A percentile compares a stretch with the other conserved stretches of the same genome.
These are phyloP conservation scores for Dryobota labecula DNA, from an alignment of 2,888 invertebrate genomes.

Conservation along the genomic window DNA sequence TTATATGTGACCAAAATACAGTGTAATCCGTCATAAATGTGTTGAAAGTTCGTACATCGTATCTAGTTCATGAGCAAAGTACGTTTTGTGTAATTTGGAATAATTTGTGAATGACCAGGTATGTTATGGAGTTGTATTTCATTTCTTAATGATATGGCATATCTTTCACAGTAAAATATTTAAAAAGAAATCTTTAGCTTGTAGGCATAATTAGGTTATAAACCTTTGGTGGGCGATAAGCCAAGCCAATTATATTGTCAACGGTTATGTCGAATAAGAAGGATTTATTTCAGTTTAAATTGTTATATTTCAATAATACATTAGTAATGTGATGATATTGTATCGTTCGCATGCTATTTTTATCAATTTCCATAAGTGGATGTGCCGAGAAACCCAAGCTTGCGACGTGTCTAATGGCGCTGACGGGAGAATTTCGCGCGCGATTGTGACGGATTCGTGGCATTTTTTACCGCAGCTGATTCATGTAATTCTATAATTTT, in stretches of 20 bases:
- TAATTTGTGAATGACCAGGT: constrained; percentile 89
- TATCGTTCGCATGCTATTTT: constrained; percentile 83
- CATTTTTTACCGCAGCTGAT: constrained; percentile 89
- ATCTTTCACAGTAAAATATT: constrained; percentile 59
- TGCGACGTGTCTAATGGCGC: constrained; percentile 91
- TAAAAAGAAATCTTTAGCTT: constrained; percentile 66
- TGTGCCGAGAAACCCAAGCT: constrained; percentile 87
- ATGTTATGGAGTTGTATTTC: constrained; percentile 74
- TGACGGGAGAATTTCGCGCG: constrained; percentile 90
- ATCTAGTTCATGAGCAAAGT: constrained; percentile 79
- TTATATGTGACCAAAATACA: constrained; percentile 71
- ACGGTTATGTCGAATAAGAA: constrained; percentile 72
- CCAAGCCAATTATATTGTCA: constrained; percentile 84
- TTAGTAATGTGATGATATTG: constrained; percentile 73
- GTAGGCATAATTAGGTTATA: constrained; percentile 86
- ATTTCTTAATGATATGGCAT: constrained; percentile 67
- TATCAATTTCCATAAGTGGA: constrained; percentile 89
- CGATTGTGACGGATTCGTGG: constrained; percentile 90
- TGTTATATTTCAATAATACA: constrained; percentile 69
- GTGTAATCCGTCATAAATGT: constrained; percentile 72
- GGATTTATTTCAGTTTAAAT: constrained; percentile 69
- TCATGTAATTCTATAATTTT: constrained; percentile 75
- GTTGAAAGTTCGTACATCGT: constrained; percentile 70
- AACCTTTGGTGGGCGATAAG: constrained; percentile 87
- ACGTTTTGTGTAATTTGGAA: constrained; percentile 81